phyloP scores from a whole-genome alignment of 1,140 invertebrate genomes.

The Pogonomyrmex californicus region DNA sequence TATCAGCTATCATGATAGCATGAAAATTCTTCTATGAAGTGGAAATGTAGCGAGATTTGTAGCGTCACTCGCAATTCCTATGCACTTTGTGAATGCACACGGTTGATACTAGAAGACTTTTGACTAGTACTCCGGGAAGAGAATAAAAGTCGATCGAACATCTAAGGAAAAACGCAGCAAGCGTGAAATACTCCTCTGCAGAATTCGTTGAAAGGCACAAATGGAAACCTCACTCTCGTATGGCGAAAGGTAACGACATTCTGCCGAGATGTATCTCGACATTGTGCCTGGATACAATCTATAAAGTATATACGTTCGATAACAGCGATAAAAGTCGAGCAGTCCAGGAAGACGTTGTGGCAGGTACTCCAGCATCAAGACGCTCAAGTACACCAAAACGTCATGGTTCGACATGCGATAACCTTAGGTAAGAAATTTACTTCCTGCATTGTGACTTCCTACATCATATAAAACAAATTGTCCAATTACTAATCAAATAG shows the following conservation, averaged over 20 bases:
- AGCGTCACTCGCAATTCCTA: slow-evolving; percentile 38
- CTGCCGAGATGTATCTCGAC: slow-evolving; percentile 70
- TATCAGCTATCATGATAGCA: background rate
- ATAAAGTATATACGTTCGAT: slow-evolving; percentile 76
- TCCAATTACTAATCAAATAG: background rate
- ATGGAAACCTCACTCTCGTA: slow-evolving; percentile 76
- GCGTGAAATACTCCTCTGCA: slow-evolving; percentile 63
- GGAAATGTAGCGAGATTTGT: slow-evolving; percentile 3
- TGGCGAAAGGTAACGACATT: slow-evolving; percentile 78
- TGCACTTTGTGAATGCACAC: slow-evolving; percentile 52
- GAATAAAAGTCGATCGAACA: slow-evolving; percentile 52
- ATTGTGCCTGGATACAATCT: slow-evolving; percentile 75
- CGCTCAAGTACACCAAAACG: slow-evolving; percentile 41
- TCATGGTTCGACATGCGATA: slow-evolving; percentile 31
- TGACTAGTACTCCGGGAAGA: slow-evolving; percentile 43
- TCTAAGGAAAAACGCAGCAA: slow-evolving; percentile 56
- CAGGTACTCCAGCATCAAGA: slow-evolving; percentile 55
- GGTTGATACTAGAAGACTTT: slow-evolving; percentile 55
- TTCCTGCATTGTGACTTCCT: no score
- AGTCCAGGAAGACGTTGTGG: slow-evolving; percentile 47
- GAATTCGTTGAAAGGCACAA: slow-evolving; percentile 77
- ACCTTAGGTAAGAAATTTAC: slow-evolving; percentile 28
- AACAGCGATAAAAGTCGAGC: slow-evolving; percentile 76
- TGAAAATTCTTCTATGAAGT: background rate
- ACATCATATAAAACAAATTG: background rate